Evolutionary conservation across 2,113 vertebrate species (phyloP), one percentile per base, ranked within the genome.

Genomic region (Pelvicachromis taeniatus): DNA sequence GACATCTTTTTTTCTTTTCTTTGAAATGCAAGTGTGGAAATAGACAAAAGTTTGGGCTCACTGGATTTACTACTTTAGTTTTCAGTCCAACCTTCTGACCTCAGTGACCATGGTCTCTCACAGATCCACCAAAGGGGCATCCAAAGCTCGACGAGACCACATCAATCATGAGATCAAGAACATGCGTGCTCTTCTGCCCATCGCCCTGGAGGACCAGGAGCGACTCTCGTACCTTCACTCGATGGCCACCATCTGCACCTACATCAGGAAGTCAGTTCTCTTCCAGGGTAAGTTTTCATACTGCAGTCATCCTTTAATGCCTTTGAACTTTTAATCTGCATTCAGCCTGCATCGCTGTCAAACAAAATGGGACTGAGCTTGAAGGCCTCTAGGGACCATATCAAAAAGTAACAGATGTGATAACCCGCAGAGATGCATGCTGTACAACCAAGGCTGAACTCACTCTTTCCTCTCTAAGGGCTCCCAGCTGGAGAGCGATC

Each of bases 121-220:
- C 95, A 98, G 97, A 92, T 97, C 97, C 45, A 98, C 97, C 59
- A 98, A 97, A 92, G 95, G 96, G 2, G 97, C 97, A 2, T 98
- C 97, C 19, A 98, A 98, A 92, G 97, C 97, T 19, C 94, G 97
- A 0, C 91, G 97, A 17, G 97, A 97, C 91, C 96, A 96, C 86
- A 97, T 98, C 88, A 97, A 97, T 0, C 78, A 9, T 0, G 97
- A 98, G 92, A 96, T 98, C 91, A 95, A 95, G 89, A 95, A 84
- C 0, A 94, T 98, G 95, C 95, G 96, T 2, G 85, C 95, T 12
- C 95, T 98, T 70, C 84, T 98, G 75, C 97, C 97, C 87, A 95
- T 97, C 82, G 82, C 88, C 0, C 38, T 75, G 0, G 93, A 87
- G 70, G 96, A 38, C 9, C 97, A 96, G 83, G 96, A 97, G 65